phyloP scores from a whole-genome alignment of 2,113 vertebrate genomes.

The Rhinolophus ferrumequinum region DNA sequence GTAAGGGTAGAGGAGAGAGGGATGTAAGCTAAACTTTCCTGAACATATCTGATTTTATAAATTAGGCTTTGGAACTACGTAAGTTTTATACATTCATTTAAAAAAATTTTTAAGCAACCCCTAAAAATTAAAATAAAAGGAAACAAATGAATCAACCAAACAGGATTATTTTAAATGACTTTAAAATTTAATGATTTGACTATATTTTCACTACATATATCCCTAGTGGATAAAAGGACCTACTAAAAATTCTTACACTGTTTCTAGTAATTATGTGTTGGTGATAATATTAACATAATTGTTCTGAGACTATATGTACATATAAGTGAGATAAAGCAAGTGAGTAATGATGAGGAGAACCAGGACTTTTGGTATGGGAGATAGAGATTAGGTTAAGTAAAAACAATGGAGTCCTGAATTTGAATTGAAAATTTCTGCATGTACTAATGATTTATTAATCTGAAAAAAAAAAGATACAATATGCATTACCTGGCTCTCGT shows the following conservation, averaged over 20 bases:
- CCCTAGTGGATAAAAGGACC: not conserved
- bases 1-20: not conserved
- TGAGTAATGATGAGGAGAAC: not conserved
- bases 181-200: not conserved
- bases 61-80: not conserved
- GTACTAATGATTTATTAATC: not conserved
- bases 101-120: not conserved
- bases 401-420: not conserved
- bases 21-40: not conserved
- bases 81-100: not conserved
- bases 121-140: slow-evolving; percentile 8
- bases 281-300: not conserved
- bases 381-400: not conserved
- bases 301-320: not conserved
- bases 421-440: not conserved
- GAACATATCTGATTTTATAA: not conserved
- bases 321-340: not conserved
- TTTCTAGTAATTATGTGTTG: not conserved
- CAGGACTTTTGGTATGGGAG: not conserved
- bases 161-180: not conserved
- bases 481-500: not conserved
- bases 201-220: not conserved
- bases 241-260: not conserved
- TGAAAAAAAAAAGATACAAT: not conserved
- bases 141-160: not conserved